Conservation (phyloP, 2,888 invertebrate species). For the Tinea trinotella region DNA sequence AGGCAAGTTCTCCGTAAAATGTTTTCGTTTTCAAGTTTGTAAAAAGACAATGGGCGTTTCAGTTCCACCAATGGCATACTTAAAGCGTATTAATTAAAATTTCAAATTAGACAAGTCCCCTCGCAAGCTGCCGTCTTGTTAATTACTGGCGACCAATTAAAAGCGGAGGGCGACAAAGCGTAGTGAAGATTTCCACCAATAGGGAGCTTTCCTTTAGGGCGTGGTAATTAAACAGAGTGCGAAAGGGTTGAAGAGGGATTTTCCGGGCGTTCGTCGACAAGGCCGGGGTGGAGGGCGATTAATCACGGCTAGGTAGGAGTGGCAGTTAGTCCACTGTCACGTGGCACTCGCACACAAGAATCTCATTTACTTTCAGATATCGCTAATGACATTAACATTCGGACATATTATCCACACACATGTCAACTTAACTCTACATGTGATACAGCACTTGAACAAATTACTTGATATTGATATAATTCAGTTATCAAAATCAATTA, state of each 20-base stretch:
- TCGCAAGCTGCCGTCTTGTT: slow-evolving; percentile 56
- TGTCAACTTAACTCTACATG: too few species aligned
- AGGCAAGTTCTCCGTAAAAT: too few species aligned
- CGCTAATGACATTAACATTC: slow-evolving; percentile 24
- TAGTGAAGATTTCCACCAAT: slow-evolving; percentile 43
- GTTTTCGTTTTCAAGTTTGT: too few species aligned
- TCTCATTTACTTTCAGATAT: slow-evolving; percentile 1
- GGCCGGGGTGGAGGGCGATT: slow-evolving; percentile 49
- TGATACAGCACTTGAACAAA: too few species aligned
- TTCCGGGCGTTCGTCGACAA: slow-evolving; percentile 51
- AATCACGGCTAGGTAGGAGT: slow-evolving; percentile 47
- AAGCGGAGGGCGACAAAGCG: slow-evolving; percentile 49
- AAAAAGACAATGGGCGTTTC: slow-evolving; percentile 10
- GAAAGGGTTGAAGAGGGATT: slow-evolving; percentile 63
- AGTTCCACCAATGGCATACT: slow-evolving; percentile 25
- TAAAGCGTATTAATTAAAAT: slow-evolving; percentile 57
- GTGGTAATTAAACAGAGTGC: slow-evolving; percentile 64
- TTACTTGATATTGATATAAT: too few species aligned
- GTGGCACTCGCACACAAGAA: slow-evolving; percentile 34
- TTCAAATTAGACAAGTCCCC: slow-evolving; percentile 66
- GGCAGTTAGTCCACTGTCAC: slow-evolving; percentile 24
- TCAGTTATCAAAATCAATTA: too few species aligned
- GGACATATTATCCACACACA: not conserved
- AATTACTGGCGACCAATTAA: slow-evolving; percentile 69
- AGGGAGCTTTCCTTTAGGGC: slow-evolving; percentile 54